A percentile compares a stretch with the other conserved stretches of the same genome.
phyloP scores from a whole-genome alignment of 2,888 invertebrate species.

The Argynnis bischoffii region DNA sequence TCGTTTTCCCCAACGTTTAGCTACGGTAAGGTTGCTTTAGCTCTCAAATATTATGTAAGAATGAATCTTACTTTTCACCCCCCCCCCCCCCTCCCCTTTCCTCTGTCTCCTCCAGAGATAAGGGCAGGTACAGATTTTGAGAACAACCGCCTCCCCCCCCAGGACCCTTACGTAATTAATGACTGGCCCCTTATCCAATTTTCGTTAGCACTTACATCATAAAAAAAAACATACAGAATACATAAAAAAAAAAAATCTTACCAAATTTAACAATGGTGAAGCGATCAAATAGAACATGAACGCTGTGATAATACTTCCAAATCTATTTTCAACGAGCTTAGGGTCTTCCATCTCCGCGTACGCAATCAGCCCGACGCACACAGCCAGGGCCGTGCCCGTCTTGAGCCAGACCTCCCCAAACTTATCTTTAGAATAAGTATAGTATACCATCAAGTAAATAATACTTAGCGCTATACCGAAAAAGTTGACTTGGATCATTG shows the following conservation, averaged over 20 bases:
- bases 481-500: constrained; percentile 90
- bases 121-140: too few species aligned
- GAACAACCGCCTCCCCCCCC: too few species aligned
- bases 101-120: too few species aligned
- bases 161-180: too few species aligned
- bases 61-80: too few species aligned
- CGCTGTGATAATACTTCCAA: constrained; percentile 87
- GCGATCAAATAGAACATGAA: constrained; percentile 86
- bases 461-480: constrained; percentile 87
- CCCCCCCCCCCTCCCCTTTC: too few species aligned
- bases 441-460: constrained; percentile 86
- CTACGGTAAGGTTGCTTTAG: too few species aligned
- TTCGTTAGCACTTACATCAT: too few species aligned
- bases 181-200: too few species aligned
- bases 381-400: constrained; percentile 77
- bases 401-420: constrained; percentile 78
- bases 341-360: constrained; percentile 87
- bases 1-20: too few species aligned
- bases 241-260: constrained; percentile 64
- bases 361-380: constrained; percentile 82
- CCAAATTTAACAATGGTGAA: constrained; percentile 86
- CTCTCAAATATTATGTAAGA: too few species aligned
- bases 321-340: constrained; percentile 84
- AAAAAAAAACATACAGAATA: too few species aligned
- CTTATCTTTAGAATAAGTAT: constrained; percentile 83